These are phyloP conservation scores for Nematopogon swammerdamellus DNA, from an alignment of 2,888 invertebrate genomes.

Conservation along the genomic window DNA sequence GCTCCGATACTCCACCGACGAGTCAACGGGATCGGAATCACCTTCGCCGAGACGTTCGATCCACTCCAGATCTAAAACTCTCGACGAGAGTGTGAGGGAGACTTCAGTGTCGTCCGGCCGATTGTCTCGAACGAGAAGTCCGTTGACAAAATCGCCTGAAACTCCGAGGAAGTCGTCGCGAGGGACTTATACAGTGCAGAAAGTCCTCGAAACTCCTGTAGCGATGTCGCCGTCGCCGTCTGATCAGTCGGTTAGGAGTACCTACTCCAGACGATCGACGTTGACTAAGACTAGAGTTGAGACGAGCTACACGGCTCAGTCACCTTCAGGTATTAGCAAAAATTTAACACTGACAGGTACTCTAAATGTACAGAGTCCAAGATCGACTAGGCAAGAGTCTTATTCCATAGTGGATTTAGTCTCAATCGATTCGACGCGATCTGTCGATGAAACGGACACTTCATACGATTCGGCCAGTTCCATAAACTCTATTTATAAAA, in stretches of 20 bases:
- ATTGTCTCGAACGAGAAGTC: conserved; percentile 4
- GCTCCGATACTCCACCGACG: conserved; percentile 26
- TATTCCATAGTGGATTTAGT: conserved; percentile 42
- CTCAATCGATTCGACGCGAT: conserved; percentile 22
- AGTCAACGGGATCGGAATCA: conserved; percentile 13
- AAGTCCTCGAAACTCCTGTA: conserved; percentile 16
- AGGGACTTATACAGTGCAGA: conserved; percentile 21
- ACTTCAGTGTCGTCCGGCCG: not conserved
- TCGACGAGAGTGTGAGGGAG: conserved; percentile 17
- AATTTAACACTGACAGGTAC: conserved; percentile 5
- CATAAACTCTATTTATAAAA: conserved; percentile 9
- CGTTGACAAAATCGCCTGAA: conserved; percentile 13
- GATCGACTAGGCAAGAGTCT: conserved; percentile 19
- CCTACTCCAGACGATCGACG: not conserved
- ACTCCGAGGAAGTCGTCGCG: conserved; percentile 18
- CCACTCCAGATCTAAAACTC: conserved; percentile 24
- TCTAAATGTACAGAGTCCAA: conserved; percentile 18
- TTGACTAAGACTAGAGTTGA: conserved; percentile 13
- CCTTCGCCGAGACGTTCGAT: conserved; percentile 25
- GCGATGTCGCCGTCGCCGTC: not conserved
- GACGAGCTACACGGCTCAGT: conserved; percentile 13
- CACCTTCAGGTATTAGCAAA: not conserved
- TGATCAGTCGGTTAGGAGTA: not conserved
- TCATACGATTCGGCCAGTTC: conserved; percentile 26
- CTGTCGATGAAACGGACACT: not conserved